These are phyloP conservation scores for Cataglyphis hispanica DNA, from an alignment of 1,140 invertebrate genomes.

Conservation along the genomic window DNA sequence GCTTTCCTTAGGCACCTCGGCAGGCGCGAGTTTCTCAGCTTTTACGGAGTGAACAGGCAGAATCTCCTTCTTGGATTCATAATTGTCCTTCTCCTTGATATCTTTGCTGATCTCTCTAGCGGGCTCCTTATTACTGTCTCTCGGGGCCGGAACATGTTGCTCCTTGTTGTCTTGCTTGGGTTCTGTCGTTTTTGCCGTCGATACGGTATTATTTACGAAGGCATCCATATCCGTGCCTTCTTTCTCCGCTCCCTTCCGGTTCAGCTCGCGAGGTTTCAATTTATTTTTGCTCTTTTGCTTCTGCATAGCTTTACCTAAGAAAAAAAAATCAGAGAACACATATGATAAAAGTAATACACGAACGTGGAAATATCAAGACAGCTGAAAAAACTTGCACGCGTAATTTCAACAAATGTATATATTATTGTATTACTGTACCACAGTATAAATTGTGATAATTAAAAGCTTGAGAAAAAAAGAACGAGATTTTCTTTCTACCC, in stretches of 20 bases:
- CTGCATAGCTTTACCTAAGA: conserved; percentile 83
- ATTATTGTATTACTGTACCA: background rate
- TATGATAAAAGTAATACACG: background rate
- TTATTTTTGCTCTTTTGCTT: conserved; percentile 84
- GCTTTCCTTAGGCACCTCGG: conserved; percentile 69
- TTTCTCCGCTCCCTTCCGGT: conserved; percentile 86
- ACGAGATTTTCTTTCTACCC: background rate
- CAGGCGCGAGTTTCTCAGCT: conserved; percentile 45
- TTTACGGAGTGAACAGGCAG: conserved; percentile 36
- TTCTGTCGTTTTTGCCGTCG: conserved; percentile 72
- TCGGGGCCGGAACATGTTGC: conserved; percentile 28
- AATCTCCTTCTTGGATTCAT: conserved; percentile 77
- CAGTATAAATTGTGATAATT: background rate
- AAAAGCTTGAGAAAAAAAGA: background rate
- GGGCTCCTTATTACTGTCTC: conserved; percentile 71
- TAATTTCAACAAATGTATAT: background rate
- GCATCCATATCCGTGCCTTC: conserved; percentile 87
- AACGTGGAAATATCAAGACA: background rate
- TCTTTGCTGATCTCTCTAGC: conserved; percentile 76
- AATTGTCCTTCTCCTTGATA: conserved; percentile 80
- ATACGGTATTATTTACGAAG: conserved; percentile 82
- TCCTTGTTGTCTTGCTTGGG: conserved; percentile 73
- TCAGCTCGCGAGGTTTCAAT: conserved; percentile 82
- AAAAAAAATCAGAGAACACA: conserved; percentile 31
- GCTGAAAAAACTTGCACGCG: background rate